phyloP scores from a whole-genome alignment of 2,888 invertebrate species.

The Malthinus flaveolus region DNA sequence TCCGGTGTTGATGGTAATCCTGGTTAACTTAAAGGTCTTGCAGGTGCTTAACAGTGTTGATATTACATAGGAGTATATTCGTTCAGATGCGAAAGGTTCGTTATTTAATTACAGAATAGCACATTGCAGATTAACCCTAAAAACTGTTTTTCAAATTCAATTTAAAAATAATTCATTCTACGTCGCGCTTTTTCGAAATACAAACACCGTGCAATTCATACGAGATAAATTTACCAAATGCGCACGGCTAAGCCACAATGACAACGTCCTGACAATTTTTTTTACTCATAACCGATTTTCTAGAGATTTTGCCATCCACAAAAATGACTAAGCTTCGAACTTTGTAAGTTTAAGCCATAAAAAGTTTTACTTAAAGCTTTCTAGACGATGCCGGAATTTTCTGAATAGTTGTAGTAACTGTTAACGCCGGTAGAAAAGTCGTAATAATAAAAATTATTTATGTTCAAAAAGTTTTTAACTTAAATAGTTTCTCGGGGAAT shows the following conservation, averaged over 20 bases:
- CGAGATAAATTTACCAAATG: neutral
- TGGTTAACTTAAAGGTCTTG: constrained; percentile 19
- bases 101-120: constrained; percentile 19
- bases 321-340: constrained; percentile 21
- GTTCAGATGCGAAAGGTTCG: constrained; percentile 24
- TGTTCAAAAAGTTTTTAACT: constrained; percentile 9
- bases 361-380: constrained; percentile 21
- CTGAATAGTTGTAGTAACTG: constrained; percentile 19
- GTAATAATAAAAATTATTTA: constrained; percentile 15
- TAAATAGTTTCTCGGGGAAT: neutral
- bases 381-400: constrained; percentile 15
- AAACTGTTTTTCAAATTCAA: constrained; percentile 13
- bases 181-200: neutral
- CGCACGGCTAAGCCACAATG: neutral
- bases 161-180: neutral
- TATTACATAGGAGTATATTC: constrained; percentile 17
- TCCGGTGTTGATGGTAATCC: constrained; percentile 31
- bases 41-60: constrained; percentile 25
- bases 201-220: neutral
- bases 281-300: constrained; percentile 21
- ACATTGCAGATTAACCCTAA: constrained; percentile 9
- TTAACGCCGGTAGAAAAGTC: constrained; percentile 13
- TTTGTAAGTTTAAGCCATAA: constrained; percentile 19
- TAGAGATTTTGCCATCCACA: constrained; percentile 13
- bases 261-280: neutral